Evolutionary conservation across 2,888 invertebrate genomes (phyloP), one percentile per base, ranked within the genome.

Genomic region (Helleia helle): DNA sequence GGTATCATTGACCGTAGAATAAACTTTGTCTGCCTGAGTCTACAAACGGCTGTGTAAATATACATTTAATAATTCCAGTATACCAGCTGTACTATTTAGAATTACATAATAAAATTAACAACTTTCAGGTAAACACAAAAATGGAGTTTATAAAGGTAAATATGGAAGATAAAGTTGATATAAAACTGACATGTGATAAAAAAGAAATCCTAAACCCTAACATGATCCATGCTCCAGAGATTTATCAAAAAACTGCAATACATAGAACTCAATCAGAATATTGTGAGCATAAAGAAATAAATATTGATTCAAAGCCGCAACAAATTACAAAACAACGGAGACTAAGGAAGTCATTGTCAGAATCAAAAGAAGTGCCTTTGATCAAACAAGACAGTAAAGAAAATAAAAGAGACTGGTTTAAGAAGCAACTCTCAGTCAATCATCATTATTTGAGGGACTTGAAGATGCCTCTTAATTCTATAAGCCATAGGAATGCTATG

Each of bases 401-500:
- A 41, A 81, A 79, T 41, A 73, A 64, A 47, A 65, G 75, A 24
- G 84, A 83, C 48, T 84, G 84, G 84, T 48, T 84, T 2, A 84
- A 76, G 52, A 84, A 83, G 48, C 84, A 83, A 46, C 44, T 84
- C 34, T 84, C 87, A 11, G 85, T 87, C 1, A 86, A 89, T 56
- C 90, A 90, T 41, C 89, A 92, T 56, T 93, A 92, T 59, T 86
- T 93, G 44, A 91, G 89, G 65, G 89, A 91, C 56, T 84, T 92
- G 42, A 87, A 89, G 55, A 86, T 92, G 61, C 93, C 93, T 52
- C 86, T 93, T 49, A 93, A 93, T 61, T 93, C 93, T 0, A 90
- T 95, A 49, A 93, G 94, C 69, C 94, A 95, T 68, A 89, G 95
- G 34, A 94, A 93, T 29, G 94, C 95, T 3, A 91, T 94, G 84